Evolutionary conservation across 2,797 vertebrate genomes (phyloP).

Genomic region (Prunella strophiata): DNA sequence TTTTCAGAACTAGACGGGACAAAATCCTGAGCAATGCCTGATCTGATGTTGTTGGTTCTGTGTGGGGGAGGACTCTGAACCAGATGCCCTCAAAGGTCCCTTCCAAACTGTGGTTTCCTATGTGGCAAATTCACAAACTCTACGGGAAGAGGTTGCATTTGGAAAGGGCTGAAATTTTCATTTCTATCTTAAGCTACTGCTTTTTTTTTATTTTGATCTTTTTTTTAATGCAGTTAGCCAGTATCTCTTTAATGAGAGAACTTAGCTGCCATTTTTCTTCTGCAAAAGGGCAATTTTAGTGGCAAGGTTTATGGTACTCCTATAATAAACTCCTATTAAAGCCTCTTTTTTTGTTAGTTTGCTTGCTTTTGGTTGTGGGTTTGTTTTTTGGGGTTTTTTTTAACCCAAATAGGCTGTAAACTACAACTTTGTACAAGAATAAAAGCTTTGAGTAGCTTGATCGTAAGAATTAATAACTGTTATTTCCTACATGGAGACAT

Average conservation of each 20-base stretch:
- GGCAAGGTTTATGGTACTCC: background rate
- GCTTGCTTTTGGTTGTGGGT: background rate
- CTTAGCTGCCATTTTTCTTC: background rate
- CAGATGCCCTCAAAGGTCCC: background rate
- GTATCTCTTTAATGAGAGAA: background rate
- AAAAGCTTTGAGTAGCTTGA: slow-evolving; percentile 1
- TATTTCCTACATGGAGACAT: slow-evolving; percentile 40
- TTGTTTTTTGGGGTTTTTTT: background rate
- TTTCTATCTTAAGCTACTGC: background rate
- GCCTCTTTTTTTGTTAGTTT: background rate
- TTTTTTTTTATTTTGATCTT: background rate
- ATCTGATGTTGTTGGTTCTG: background rate
- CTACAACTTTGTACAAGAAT: background rate
- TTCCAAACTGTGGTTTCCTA: background rate
- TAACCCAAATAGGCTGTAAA: background rate
- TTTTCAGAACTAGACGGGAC: background rate
- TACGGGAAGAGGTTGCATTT: background rate
- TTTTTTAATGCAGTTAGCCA: background rate
- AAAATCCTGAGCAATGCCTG: background rate
- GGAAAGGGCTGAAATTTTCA: background rate
- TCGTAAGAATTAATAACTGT: slow-evolving; percentile 47
- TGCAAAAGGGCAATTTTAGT: background rate
- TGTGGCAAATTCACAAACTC: background rate
- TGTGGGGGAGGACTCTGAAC: background rate
- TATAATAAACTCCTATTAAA: background rate